phyloP scores from a whole-genome alignment of 92 coral and sea anemone genomes.

The Metridium senile region DNA sequence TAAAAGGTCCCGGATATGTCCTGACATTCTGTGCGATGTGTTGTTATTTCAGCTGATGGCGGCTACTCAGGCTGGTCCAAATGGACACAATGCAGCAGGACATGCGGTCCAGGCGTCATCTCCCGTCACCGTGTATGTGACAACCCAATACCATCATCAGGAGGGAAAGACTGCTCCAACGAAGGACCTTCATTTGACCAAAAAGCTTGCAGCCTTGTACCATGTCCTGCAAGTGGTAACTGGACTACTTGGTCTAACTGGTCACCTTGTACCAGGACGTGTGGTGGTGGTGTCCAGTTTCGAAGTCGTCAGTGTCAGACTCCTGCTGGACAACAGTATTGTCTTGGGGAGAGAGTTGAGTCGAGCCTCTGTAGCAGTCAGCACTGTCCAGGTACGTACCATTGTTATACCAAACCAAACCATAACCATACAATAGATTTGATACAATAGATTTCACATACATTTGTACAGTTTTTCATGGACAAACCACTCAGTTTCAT shows the following conservation, averaged over 20 bases:
- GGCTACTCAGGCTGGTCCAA: constrained; percentile 80
- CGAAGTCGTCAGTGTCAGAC: constrained; percentile 74
- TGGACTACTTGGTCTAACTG: constrained; percentile 87
- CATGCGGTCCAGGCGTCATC: constrained; percentile 96
- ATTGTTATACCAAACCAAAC: no score
- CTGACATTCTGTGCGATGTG: background rate
- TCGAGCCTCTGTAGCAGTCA: constrained; percentile 74
- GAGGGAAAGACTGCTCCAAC: constrained; percentile 92
- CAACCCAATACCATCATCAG: constrained; percentile 82
- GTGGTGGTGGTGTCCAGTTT: constrained; percentile 93
- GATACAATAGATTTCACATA: no score
- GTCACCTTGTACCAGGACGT: constrained; percentile 78
- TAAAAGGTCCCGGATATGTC: background rate
- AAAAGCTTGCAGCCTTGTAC: constrained; percentile 65
- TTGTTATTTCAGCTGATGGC: constrained; percentile 71
- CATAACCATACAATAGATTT: no score
- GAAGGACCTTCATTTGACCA: constrained; percentile 95
- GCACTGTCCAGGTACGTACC: constrained; percentile 87
- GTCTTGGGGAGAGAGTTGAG: constrained; percentile 84
- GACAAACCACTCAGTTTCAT: no score
- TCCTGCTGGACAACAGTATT: constrained; percentile 64
- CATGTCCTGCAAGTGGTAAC: constrained; percentile 83
- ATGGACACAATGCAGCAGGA: constrained; percentile 90
- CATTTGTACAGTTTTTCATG: no score
- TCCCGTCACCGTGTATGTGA: constrained; percentile 92